These are phyloP conservation scores for Ischnus inquisitorius DNA, from an alignment of 2,888 invertebrate species.

Conservation along the genomic window DNA sequence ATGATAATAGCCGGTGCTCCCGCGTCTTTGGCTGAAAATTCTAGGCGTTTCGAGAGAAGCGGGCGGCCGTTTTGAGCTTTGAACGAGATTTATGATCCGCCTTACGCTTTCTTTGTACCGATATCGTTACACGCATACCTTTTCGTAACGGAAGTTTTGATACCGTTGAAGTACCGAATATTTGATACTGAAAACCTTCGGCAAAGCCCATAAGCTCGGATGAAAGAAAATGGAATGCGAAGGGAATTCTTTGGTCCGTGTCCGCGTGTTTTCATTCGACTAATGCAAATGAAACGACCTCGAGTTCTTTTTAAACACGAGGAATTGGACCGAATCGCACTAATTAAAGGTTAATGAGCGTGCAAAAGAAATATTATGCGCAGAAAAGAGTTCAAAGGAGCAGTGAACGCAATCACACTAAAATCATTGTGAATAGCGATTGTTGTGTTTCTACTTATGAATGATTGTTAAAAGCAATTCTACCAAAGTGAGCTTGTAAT, in stretches of 20 bases:
- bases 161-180: not conserved
- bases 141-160: not conserved
- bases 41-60: not conserved
- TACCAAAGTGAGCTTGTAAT: too few relatives aligned
- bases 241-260: not conserved
- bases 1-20: conserved; percentile 54
- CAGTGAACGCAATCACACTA: too few relatives aligned
- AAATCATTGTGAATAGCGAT: too few relatives aligned
- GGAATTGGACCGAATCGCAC: too few relatives aligned
- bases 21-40: conserved; percentile 38
- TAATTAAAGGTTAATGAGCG: too few relatives aligned
- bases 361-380: too few relatives aligned
- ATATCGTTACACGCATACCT: not conserved
- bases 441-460: too few relatives aligned
- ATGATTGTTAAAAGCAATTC: too few relatives aligned
- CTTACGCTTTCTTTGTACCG: conserved; percentile 2
- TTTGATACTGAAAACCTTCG: not conserved
- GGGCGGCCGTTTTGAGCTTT: conserved; percentile 12
- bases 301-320: not conserved
- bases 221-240: not conserved
- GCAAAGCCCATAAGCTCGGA: not conserved
- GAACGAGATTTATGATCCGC: conserved; percentile 44
- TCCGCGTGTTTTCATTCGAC: not conserved
- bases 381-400: too few relatives aligned
- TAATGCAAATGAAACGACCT: not conserved